These are phyloP conservation scores for Caenorhabditis macrosperma DNA, from an alignment of 2,888 invertebrate genomes.

Conservation along the genomic window DNA sequence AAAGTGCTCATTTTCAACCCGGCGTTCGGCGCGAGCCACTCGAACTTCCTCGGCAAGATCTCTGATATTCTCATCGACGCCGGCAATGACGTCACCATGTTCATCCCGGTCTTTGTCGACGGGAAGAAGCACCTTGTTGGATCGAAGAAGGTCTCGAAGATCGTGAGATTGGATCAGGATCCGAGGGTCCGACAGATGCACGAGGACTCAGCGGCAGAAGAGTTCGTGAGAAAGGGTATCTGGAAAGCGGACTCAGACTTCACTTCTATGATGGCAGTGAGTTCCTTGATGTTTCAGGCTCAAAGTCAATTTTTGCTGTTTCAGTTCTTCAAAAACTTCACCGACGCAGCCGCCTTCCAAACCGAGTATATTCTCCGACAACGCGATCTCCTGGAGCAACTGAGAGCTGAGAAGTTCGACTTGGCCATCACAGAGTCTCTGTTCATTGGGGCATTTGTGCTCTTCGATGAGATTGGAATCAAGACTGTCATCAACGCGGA, in stretches of 20 bases:
- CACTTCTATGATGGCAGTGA: constrained; percentile 18
- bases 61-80: constrained; percentile 60
- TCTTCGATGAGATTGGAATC: constrained; percentile 44
- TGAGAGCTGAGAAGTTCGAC: constrained; percentile 45
- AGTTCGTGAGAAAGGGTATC: constrained; percentile 15
- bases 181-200: constrained; percentile 21
- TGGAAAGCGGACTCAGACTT: constrained; percentile 22
- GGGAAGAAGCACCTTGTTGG: constrained; percentile 42
- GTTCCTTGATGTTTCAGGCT: too few species aligned
- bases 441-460: constrained; percentile 20
- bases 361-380: constrained; percentile 29
- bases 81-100: constrained; percentile 61
- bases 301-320: too few species aligned
- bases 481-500: constrained; percentile 34
- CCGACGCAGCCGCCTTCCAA: too few species aligned
- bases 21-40: constrained; percentile 57
- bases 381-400: constrained; percentile 20
- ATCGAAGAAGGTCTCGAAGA: constrained; percentile 47
- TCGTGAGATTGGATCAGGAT: constrained; percentile 36
- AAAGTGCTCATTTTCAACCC: constrained; percentile 63
- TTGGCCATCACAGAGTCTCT: constrained; percentile 45
- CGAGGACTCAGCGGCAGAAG: constrained; percentile 22
- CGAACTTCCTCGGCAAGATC: constrained; percentile 62
- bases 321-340: constrained; percentile 32
- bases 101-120: constrained; percentile 42